A percentile compares a stretch with the other conserved stretches of the same genome.
These are phyloP conservation scores for Zonitis immaculata DNA, from an alignment of 2,888 invertebrate species.

Conservation along the genomic window DNA sequence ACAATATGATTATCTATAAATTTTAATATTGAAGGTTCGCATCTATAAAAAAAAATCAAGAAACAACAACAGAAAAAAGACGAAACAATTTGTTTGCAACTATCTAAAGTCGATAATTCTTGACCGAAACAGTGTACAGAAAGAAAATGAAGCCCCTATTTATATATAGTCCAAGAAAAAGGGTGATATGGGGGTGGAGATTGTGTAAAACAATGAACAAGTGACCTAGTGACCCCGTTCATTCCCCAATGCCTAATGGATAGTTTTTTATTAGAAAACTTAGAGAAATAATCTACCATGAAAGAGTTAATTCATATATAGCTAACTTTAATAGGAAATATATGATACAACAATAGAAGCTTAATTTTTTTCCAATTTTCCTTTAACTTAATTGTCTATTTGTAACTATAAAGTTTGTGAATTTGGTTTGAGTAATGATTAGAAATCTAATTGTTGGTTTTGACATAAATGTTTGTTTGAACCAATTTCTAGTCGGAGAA, in stretches of 20 bases:
- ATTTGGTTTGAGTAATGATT: slow-evolving; percentile 24
- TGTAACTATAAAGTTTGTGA: slow-evolving; percentile 18
- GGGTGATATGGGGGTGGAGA: background rate
- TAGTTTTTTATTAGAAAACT: slow-evolving; percentile 25
- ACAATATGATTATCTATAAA: no score
- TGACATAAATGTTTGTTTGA: slow-evolving; percentile 11
- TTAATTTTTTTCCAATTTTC: slow-evolving; percentile 28
- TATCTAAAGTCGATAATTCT: slow-evolving; percentile 18
- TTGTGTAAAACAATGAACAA: slow-evolving; percentile 18
- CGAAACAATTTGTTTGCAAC: background rate
- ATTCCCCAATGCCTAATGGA: slow-evolving; percentile 21
- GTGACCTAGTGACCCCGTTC: slow-evolving; percentile 20
- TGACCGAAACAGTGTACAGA: slow-evolving; percentile 4
- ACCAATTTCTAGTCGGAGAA: slow-evolving; percentile 18
- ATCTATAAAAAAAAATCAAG: background rate
- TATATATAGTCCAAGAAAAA: background rate
- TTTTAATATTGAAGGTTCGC: background rate
- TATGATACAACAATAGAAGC: slow-evolving; percentile 4
- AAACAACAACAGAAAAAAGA: background rate
- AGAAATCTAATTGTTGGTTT: slow-evolving; percentile 20
- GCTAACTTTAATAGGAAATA: slow-evolving; percentile 9
- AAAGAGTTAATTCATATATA: slow-evolving; percentile 15
- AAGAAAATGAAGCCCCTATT: slow-evolving; percentile 6
- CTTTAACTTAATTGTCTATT: slow-evolving; percentile 17
- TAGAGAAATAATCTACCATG: slow-evolving; percentile 17